Conservation (phyloP, 2,797 vertebrate species). For the Pipistrellus kuhlii region DNA sequence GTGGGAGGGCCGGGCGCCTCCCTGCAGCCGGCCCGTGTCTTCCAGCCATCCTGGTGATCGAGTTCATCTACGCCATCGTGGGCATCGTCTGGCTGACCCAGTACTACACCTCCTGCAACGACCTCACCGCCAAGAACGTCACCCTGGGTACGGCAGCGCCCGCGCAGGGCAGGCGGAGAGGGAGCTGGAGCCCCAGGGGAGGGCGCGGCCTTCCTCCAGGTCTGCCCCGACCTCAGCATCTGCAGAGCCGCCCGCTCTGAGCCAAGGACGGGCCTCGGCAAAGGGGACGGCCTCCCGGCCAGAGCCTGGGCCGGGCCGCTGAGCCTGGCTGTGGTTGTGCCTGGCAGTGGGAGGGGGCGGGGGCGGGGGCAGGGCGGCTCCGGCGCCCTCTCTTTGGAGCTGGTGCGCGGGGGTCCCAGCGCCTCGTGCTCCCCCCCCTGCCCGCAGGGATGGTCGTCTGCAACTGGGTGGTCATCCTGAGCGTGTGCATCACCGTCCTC, state of each 20-base stretch:
- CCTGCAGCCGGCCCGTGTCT: slow-evolving; percentile 53
- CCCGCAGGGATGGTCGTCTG: slow-evolving; percentile 95
- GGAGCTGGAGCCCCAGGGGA: neutral
- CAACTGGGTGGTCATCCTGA: slow-evolving; percentile 99
- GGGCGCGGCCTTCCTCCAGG: neutral
- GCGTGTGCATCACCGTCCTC: slow-evolving; percentile 97
- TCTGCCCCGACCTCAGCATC: accelerated
- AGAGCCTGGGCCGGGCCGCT: neutral
- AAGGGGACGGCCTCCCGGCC: accelerated
- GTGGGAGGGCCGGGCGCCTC: neutral
- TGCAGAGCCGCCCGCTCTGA: neutral
- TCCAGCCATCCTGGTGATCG: slow-evolving; percentile 96
- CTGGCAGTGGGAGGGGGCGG: neutral
- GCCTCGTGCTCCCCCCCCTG: neutral
- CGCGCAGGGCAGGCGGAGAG: neutral
- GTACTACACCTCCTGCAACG: slow-evolving; percentile 98
- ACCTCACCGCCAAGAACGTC: slow-evolving; percentile 97
- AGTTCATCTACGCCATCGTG: slow-evolving; percentile 98
- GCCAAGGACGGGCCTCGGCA: neutral
- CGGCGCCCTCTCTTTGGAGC: neutral
- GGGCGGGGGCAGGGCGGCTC: too few relatives aligned
- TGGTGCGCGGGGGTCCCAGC: neutral
- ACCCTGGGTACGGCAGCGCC: slow-evolving; percentile 92
- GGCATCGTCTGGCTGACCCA: slow-evolving; percentile 98
- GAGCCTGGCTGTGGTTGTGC: neutral